phyloP scores from a whole-genome alignment of 2,888 invertebrate species.

The Chaetoderma sp. region DNA sequence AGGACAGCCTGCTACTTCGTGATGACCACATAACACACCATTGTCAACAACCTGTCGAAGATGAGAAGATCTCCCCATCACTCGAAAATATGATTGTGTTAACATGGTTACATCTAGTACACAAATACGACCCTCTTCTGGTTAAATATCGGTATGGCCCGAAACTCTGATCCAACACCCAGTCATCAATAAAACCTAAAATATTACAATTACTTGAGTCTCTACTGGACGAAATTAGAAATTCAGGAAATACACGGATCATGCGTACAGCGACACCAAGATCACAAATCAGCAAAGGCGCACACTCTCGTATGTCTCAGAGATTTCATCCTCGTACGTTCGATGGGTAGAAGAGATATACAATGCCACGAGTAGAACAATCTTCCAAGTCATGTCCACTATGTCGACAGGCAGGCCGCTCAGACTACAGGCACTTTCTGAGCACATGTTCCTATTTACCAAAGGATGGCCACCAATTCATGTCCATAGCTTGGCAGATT shows the following conservation, averaged over 20 bases:
- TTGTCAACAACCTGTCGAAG: conserved; percentile 14
- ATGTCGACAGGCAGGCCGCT: conserved; percentile 32
- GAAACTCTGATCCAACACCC: background rate
- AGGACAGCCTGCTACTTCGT: conserved; percentile 28
- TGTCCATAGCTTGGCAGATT: too few relatives aligned
- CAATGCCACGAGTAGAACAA: too few relatives aligned
- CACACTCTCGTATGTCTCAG: too few relatives aligned
- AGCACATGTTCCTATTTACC: conserved; percentile 37
- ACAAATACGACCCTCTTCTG: conserved; percentile 11
- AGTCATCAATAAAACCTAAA: conserved; percentile 1
- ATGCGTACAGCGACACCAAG: conserved; percentile 4
- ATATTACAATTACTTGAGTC: background rate
- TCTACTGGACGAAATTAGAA: conserved; percentile 19
- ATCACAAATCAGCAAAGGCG: too few relatives aligned
- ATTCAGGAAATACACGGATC: conserved; percentile 6
- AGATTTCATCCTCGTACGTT: too few relatives aligned
- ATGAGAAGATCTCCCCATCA: conserved; percentile 26
- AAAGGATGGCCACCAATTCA: too few relatives aligned
- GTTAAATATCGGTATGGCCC: conserved; percentile 8
- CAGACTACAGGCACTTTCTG: conserved; percentile 33
- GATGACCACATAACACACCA: conserved; percentile 34
- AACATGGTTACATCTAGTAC: conserved; percentile 18
- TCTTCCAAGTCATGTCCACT: conserved; percentile 33
- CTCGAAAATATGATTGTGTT: conserved; percentile 24
- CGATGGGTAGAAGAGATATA: too few relatives aligned